phyloP scores from a whole-genome alignment of 2,888 invertebrate species.

The Alviniconcha strummeri region DNA sequence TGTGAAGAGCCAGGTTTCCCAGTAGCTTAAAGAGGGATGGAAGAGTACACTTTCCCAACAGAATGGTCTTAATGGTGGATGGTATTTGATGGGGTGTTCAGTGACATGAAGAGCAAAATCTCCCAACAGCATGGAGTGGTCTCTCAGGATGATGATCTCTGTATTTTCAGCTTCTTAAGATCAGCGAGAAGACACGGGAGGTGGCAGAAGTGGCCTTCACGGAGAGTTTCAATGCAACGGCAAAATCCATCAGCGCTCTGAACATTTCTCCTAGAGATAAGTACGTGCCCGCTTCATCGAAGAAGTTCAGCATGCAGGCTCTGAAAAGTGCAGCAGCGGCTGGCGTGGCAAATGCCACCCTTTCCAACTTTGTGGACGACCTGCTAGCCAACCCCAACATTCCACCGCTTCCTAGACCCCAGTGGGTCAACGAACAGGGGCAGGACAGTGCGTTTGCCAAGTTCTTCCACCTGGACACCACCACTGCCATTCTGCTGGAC shows the following conservation, averaged over 20 bases:
- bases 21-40: no score
- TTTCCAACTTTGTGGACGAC: conserved; percentile 63
- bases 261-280: conserved; percentile 33
- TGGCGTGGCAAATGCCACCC: conserved; percentile 64
- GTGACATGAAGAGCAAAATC: no score
- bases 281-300: conserved; percentile 2
- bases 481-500: conserved; percentile 63
- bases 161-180: conserved; percentile 59
- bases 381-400: conserved; percentile 53
- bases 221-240: conserved; percentile 57
- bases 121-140: no score
- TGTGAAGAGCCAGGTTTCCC: no score
- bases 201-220: conserved; percentile 65
- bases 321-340: conserved; percentile 65
- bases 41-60: no score
- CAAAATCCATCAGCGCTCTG: conserved; percentile 51
- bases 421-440: conserved; percentile 4
- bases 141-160: no score
- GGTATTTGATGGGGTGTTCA: no score
- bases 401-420: conserved; percentile 42
- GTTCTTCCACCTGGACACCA: conserved; percentile 51
- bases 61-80: no score
- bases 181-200: conserved; percentile 56
- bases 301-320: conserved; percentile 42
- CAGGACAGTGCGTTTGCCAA: conserved; percentile 16